Conservation (phyloP, 1,140 invertebrate genomes). For the Matsumurasca onukii region DNA sequence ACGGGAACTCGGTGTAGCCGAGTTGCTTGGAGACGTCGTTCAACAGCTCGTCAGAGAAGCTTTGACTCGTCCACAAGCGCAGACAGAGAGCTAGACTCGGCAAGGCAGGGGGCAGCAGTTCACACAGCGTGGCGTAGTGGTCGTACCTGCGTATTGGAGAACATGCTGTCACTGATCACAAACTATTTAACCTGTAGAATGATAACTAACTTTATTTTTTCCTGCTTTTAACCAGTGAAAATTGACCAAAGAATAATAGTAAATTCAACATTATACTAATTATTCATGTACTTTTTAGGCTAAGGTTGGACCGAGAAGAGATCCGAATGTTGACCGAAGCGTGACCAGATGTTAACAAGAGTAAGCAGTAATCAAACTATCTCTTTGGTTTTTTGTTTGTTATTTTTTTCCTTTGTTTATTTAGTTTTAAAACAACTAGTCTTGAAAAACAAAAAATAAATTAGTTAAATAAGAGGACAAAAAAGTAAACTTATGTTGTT, state of each 20-base stretch:
- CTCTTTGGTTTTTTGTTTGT: too few relatives aligned
- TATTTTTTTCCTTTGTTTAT: neutral
- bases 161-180: slow-evolving; percentile 15
- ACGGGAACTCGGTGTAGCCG: slow-evolving; percentile 51
- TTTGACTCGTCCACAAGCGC: slow-evolving; percentile 53
- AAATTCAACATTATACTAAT: too few relatives aligned
- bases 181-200: slow-evolving; percentile 13
- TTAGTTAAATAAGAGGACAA: neutral
- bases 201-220: too few relatives aligned
- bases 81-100: slow-evolving; percentile 70
- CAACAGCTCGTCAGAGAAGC: slow-evolving; percentile 52
- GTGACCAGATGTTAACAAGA: too few relatives aligned
- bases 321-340: too few relatives aligned
- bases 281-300: too few relatives aligned
- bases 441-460: neutral
- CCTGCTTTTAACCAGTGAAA: too few relatives aligned
- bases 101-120: slow-evolving; percentile 81
- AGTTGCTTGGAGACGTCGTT: slow-evolving; percentile 53
- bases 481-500: too few relatives aligned
- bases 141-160: slow-evolving; percentile 78
- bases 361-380: too few relatives aligned
- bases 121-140: slow-evolving; percentile 91
- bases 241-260: too few relatives aligned
- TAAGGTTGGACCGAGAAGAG: too few relatives aligned
- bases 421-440: neutral